Percentiles rank a stretch among this genome's conserved stretches.
Conservation (phyloP, 1,140 invertebrate genomes). For the Phortica variegata region DNA sequence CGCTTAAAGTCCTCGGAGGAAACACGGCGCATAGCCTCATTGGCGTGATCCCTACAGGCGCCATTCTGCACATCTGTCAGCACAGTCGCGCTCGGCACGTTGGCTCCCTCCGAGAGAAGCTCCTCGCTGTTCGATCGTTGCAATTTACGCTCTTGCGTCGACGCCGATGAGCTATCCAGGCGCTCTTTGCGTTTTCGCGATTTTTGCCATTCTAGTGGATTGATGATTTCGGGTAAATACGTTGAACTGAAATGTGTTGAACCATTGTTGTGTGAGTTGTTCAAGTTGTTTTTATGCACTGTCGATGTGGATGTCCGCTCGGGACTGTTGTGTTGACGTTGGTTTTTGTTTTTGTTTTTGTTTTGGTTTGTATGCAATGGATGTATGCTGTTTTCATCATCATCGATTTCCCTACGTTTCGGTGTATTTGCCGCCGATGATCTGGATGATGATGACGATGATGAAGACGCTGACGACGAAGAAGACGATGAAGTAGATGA, state of each 20-base stretch:
- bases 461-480: conserved; percentile 39
- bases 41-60: not conserved
- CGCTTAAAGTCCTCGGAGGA: conserved; percentile 53
- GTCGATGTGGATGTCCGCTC: conserved; percentile 19
- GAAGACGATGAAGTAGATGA: conserved; percentile 30
- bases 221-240: conserved; percentile 52
- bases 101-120: conserved; percentile 49
- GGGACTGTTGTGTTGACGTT: conserved; percentile 14
- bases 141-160: conserved; percentile 72
- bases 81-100: too few species aligned
- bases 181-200: conserved; percentile 76
- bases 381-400: conserved; percentile 13
- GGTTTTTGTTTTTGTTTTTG: conserved; percentile 7
- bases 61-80: conserved; percentile 26
- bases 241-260: conserved; percentile 56
- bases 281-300: conserved; percentile 25
- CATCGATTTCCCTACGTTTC: conserved; percentile 6
- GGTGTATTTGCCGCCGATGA: conserved; percentile 21
- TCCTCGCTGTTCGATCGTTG: conserved; percentile 76
- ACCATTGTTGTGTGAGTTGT: conserved; percentile 20
- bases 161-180: conserved; percentile 66
- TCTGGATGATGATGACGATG: conserved; percentile 27
- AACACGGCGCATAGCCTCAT: conserved; percentile 45
- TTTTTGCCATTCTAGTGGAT: conserved; percentile 52
- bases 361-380: conserved; percentile 14